Evolutionary conservation across 2,888 invertebrate genomes (phyloP).

Genomic region (Drosophila antonietae): DNA sequence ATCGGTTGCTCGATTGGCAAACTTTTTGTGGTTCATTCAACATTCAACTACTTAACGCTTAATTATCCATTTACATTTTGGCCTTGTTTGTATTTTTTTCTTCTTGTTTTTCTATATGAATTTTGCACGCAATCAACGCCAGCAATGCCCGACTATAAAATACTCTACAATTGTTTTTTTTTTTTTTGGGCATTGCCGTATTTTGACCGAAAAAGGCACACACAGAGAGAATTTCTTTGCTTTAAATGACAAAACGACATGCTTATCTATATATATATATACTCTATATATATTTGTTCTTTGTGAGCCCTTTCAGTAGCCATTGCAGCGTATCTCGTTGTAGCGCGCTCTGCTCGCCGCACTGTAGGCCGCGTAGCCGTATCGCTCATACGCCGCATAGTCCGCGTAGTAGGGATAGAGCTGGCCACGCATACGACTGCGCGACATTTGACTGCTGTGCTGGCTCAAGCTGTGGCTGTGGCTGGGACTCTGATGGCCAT

Average conservation of each 20-base stretch:
- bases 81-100: slow-evolving; percentile 42
- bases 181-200: slow-evolving; percentile 52
- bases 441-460: slow-evolving; percentile 30
- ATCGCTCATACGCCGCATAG: slow-evolving; percentile 70
- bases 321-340: slow-evolving; percentile 78
- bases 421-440: slow-evolving; percentile 58
- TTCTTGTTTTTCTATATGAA: slow-evolving; percentile 39
- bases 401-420: slow-evolving; percentile 55
- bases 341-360: slow-evolving; percentile 64
- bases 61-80: slow-evolving; percentile 57
- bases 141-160: slow-evolving; percentile 51
- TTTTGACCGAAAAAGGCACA: slow-evolving; percentile 82
- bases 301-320: slow-evolving; percentile 52
- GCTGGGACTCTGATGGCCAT: slow-evolving; percentile 24
- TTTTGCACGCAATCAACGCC: slow-evolving; percentile 70
- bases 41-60: slow-evolving; percentile 72
- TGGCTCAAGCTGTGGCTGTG: slow-evolving; percentile 2
- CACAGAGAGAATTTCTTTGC: slow-evolving; percentile 72
- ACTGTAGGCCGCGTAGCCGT: slow-evolving; percentile 59
- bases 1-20: slow-evolving; percentile 30
- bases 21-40: slow-evolving; percentile 31
- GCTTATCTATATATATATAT: slow-evolving; percentile 11
- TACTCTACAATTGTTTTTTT: slow-evolving; percentile 36
- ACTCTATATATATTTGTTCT: not conserved
- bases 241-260: slow-evolving; percentile 69